Evolutionary conservation across 2,113 vertebrate species (phyloP).

Genomic region (Lipotes vexillifer): DNA sequence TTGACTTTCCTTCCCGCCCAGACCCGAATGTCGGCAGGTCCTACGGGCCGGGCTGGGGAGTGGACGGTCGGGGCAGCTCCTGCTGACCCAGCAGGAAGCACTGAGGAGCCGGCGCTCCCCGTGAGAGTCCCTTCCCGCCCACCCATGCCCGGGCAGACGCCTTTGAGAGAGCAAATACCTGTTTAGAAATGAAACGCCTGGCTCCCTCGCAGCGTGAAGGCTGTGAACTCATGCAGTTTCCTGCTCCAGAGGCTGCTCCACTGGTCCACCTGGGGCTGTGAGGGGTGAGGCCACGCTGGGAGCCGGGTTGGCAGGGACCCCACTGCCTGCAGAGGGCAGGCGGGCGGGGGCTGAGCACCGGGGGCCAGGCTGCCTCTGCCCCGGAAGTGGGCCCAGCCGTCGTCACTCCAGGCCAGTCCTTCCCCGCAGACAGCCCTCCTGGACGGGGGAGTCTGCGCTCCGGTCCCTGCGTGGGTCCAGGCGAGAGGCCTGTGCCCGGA

Average conservation of each 20-base stretch:
- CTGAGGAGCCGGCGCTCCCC: accelerated
- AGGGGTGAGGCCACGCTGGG: constrained; percentile 44
- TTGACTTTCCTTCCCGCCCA: accelerated
- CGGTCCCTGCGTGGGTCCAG: accelerated
- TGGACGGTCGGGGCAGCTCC: background rate
- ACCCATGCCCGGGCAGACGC: accelerated
- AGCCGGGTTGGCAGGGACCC: background rate
- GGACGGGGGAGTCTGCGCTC: too few species aligned
- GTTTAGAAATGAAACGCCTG: constrained; percentile 24
- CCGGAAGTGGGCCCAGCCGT: accelerated
- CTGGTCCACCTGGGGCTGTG: constrained; percentile 30
- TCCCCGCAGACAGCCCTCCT: background rate
- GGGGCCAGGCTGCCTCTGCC: background rate
- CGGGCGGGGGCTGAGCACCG: background rate
- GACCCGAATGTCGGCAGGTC: background rate
- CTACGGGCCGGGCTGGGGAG: background rate
- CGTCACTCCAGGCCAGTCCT: background rate
- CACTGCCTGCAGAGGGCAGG: background rate
- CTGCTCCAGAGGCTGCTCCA: constrained; percentile 31
- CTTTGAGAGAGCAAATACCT: background rate
- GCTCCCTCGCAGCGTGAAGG: background rate
- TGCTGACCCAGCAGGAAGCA: too few species aligned
- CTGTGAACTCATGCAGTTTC: constrained; percentile 50
- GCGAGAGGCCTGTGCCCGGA: accelerated
- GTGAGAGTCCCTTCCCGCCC: background rate